phyloP scores from a whole-genome alignment of 1,140 invertebrate genomes.

The Eriosoma lanigerum region DNA sequence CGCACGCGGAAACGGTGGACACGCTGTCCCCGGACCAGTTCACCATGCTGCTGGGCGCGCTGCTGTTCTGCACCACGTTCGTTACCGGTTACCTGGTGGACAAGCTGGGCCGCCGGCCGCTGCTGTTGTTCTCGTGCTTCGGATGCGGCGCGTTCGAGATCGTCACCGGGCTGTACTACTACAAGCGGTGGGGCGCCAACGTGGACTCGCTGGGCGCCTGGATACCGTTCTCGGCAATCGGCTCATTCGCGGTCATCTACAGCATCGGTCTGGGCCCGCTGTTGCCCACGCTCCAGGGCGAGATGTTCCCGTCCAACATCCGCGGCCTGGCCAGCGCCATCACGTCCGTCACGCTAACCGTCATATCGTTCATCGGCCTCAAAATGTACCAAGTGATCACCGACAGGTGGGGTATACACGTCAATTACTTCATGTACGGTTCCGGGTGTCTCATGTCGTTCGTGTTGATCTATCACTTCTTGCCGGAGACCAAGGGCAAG shows the following conservation, averaged over 20 bases:
- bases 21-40: constrained; percentile 53
- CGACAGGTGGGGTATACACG: constrained; percentile 61
- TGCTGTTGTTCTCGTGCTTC: constrained; percentile 62
- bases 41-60: constrained; percentile 55
- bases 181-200: constrained; percentile 8
- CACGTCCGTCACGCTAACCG: constrained; percentile 58
- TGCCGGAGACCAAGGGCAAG: constrained; percentile 83
- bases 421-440: constrained; percentile 69
- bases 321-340: constrained; percentile 60
- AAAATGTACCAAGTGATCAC: constrained; percentile 60
- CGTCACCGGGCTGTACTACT: constrained; percentile 53
- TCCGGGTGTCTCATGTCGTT: constrained; percentile 68
- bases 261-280: constrained; percentile 54
- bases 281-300: constrained; percentile 54
- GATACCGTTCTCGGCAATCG: constrained; percentile 52
- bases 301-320: constrained; percentile 58
- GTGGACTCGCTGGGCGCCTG: constrained; percentile 40
- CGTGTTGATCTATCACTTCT: constrained; percentile 67
- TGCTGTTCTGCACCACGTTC: constrained; percentile 59
- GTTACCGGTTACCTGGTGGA: constrained; percentile 59
- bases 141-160: constrained; percentile 52
- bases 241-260: constrained; percentile 51
- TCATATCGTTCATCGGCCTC: constrained; percentile 57
- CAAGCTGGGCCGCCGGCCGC: constrained; percentile 60
- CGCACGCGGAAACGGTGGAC: constrained; percentile 11